These are phyloP conservation scores for Ephialtes manifestator DNA, from an alignment of 2,888 invertebrate species.

Conservation along the genomic window DNA sequence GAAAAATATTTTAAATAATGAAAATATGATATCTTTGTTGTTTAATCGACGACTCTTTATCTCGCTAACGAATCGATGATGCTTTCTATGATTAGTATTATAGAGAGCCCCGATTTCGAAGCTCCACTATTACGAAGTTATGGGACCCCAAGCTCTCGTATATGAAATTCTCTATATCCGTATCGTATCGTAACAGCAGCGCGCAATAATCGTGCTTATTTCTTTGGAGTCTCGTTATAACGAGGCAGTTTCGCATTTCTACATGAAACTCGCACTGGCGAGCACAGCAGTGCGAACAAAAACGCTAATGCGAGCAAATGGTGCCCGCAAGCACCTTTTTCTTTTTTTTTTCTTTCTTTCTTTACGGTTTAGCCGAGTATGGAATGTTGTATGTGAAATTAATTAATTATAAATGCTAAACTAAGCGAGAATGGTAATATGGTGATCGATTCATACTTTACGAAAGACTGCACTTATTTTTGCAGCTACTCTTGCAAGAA, in stretches of 20 bases:
- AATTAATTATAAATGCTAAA: conserved; percentile 16
- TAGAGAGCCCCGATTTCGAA: conserved; percentile 30
- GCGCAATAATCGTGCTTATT: conserved; percentile 63
- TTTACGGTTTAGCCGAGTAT: background rate
- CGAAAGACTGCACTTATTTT: background rate
- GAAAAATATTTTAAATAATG: background rate
- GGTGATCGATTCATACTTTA: conserved; percentile 20
- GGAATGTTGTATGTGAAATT: background rate
- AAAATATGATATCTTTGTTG: background rate
- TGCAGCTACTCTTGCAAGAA: background rate
- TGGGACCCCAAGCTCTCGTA: conserved; percentile 64
- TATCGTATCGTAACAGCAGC: conserved; percentile 62
- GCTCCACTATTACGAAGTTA: conserved; percentile 58
- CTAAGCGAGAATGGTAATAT: background rate
- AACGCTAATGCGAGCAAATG: conserved; percentile 45
- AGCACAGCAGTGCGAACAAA: conserved; percentile 2
- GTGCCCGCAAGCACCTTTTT: conserved; percentile 11
- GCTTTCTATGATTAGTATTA: background rate
- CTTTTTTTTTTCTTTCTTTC: conserved; percentile 2
- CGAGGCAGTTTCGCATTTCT: conserved; percentile 28
- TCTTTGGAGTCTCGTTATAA: conserved; percentile 51
- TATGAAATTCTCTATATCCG: conserved; percentile 56
- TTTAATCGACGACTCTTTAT: background rate
- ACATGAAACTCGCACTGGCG: conserved; percentile 9
- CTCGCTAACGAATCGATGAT: background rate